Evolutionary conservation across 1,140 invertebrate genomes (phyloP).

Genomic region (Hylyphantes graminicola): DNA sequence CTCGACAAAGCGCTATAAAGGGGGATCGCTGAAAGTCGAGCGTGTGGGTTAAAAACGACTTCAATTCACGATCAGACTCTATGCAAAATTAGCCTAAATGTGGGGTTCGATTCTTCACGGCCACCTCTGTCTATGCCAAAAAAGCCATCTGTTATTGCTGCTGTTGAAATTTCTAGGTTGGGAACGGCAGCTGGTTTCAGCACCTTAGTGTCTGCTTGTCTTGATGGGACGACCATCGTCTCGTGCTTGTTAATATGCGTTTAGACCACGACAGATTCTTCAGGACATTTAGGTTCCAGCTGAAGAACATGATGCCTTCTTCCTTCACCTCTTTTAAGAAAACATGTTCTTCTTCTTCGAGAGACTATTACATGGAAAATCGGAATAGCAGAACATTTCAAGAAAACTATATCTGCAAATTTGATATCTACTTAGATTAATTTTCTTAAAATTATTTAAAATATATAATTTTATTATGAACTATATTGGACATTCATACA

Average conservation of each 20-base stretch:
- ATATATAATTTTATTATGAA: too few relatives aligned
- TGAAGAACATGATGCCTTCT: too few relatives aligned
- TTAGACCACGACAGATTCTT: constrained; percentile 46
- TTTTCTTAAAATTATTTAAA: too few relatives aligned
- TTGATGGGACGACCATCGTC: constrained; percentile 14
- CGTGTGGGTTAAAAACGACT: constrained; percentile 42
- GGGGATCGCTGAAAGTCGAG: constrained; percentile 34
- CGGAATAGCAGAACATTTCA: too few relatives aligned
- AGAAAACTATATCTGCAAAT: too few relatives aligned
- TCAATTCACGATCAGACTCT: constrained; percentile 52
- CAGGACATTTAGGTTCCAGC: background rate
- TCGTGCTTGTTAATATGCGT: constrained; percentile 47
- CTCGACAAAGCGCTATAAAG: constrained; percentile 54
- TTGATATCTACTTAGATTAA: too few relatives aligned
- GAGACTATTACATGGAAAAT: too few relatives aligned
- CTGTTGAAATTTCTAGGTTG: constrained; percentile 38
- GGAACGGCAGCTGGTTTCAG: constrained; percentile 36
- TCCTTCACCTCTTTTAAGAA: too few relatives aligned
- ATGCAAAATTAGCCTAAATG: constrained; percentile 58
- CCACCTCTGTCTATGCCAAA: constrained; percentile 21
- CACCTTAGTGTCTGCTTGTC: constrained; percentile 16
- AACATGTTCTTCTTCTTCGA: too few relatives aligned
- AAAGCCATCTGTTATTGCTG: constrained; percentile 51
- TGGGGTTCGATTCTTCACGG: constrained; percentile 49
- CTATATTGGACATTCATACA: too few relatives aligned